These are phyloP conservation scores for Dascillus cervinus DNA, from an alignment of 2,888 invertebrate species.

Conservation along the genomic window DNA sequence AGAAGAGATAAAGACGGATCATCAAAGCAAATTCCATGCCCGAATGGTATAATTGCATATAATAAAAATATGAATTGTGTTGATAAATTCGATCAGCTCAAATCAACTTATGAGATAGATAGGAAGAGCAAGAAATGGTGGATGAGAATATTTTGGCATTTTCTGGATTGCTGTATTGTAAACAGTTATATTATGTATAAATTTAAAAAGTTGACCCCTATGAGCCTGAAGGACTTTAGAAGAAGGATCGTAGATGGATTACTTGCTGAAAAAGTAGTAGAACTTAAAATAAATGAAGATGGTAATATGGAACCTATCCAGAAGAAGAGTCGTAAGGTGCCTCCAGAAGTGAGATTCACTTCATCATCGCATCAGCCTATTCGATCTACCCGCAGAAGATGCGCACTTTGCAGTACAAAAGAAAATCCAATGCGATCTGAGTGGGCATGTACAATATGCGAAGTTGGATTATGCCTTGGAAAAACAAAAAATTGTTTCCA, in stretches of 20 bases:
- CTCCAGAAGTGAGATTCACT: constrained; percentile 4
- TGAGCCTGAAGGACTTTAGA: constrained; percentile 3
- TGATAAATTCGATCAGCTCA: constrained; percentile 4
- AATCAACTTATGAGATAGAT: constrained; percentile 3
- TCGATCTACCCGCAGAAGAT: constrained; percentile 3
- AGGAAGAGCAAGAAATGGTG: constrained; percentile 2
- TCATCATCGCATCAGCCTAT: constrained; percentile 3
- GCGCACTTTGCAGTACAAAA: constrained; percentile 4
- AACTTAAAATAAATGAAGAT: not conserved
- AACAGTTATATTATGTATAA: constrained; percentile 4
- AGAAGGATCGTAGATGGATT: constrained; percentile 3
- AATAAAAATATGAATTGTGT: constrained; percentile 3
- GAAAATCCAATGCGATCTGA: constrained; percentile 4
- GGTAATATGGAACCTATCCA: not conserved
- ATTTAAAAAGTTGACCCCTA: constrained; percentile 1
- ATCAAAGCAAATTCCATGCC: too few relatives aligned
- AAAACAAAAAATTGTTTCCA: constrained; percentile 5
- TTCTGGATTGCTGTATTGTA: constrained; percentile 1
- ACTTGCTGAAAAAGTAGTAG: constrained; percentile 4
- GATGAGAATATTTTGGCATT: constrained; percentile 3
- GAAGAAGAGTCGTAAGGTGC: constrained; percentile 3
- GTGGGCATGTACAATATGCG: constrained; percentile 3
- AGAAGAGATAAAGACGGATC: constrained; percentile 2
- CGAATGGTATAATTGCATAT: not conserved
- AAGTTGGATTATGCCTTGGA: constrained; percentile 3